phyloP scores from a whole-genome alignment of 2,888 invertebrate genomes.

The Rhamnusium bicolor region DNA sequence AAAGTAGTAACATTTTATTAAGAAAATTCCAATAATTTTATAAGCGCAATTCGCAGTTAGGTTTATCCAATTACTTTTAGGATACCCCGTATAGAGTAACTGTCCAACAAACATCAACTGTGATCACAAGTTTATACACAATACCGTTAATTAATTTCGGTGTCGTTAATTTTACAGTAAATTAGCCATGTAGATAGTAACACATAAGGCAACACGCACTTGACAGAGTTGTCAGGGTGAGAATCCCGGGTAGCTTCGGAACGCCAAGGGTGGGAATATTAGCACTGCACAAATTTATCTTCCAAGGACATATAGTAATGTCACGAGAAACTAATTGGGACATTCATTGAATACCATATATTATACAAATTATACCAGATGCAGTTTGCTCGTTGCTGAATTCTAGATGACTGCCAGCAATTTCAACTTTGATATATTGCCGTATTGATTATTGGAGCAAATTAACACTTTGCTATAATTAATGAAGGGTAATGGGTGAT shows the following conservation, averaged over 20 bases:
- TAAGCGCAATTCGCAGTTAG: too few species aligned
- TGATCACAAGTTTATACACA: too few species aligned
- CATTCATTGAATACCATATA: slow-evolving; percentile 34
- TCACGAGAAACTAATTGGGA: slow-evolving; percentile 30
- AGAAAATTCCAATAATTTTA: too few species aligned
- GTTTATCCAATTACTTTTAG: too few species aligned
- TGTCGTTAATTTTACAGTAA: background rate
- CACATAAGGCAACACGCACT: background rate
- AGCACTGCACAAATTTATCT: slow-evolving; percentile 7
- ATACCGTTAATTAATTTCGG: background rate
- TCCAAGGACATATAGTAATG: slow-evolving; percentile 3
- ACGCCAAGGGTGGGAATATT: background rate
- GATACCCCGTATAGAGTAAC: too few species aligned
- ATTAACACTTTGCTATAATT: slow-evolving; percentile 46
- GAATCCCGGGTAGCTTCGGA: background rate
- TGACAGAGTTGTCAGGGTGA: background rate
- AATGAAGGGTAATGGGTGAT: slow-evolving; percentile 15
- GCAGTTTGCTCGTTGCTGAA: slow-evolving; percentile 15
- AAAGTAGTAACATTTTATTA: too few species aligned
- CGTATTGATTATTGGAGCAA: slow-evolving; percentile 39
- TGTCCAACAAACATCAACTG: too few species aligned
- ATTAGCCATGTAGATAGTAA: background rate
- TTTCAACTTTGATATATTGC: slow-evolving; percentile 36
- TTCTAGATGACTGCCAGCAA: slow-evolving; percentile 29
- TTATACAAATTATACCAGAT: slow-evolving; percentile 35